Evolutionary conservation across 2,113 vertebrate species (phyloP).

Genomic region (Stomatorhinus ivindoensis): DNA sequence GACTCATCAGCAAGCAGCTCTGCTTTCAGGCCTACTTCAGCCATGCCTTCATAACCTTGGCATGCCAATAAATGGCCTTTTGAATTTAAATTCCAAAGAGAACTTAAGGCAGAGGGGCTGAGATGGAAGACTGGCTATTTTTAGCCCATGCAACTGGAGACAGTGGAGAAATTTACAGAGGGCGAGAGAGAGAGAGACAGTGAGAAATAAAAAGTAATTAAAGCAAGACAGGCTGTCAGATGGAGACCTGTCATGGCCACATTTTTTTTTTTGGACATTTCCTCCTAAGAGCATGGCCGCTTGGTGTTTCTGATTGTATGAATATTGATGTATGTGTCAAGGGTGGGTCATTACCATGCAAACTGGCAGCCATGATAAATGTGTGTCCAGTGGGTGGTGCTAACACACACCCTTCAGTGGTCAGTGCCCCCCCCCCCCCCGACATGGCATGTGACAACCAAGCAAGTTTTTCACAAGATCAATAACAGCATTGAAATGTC

Average conservation of each 20-base stretch:
- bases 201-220: conserved; percentile 25
- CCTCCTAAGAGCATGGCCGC: neutral
- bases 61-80: conserved; percentile 41
- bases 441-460: neutral
- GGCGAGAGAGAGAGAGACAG: conserved; percentile 16
- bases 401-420: neutral
- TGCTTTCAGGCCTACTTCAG: neutral
- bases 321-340: neutral
- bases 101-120: conserved; percentile 40
- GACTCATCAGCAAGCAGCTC: neutral
- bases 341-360: neutral
- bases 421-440: neutral
- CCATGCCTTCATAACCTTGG: conserved; percentile 33
- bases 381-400: neutral
- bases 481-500: neutral
- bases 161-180: conserved; percentile 33
- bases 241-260: neutral
- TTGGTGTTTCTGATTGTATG: neutral
- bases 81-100: conserved; percentile 43
- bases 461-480: conserved; percentile 4
- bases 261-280: neutral
- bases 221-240: neutral
- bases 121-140: conserved; percentile 47
- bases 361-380: neutral
- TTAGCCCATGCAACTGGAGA: conserved; percentile 39